Percentiles rank a stretch among this genome's conserved stretches.
Conservation (phyloP, 2,113 vertebrate genomes). For the Amia ocellicauda region DNA sequence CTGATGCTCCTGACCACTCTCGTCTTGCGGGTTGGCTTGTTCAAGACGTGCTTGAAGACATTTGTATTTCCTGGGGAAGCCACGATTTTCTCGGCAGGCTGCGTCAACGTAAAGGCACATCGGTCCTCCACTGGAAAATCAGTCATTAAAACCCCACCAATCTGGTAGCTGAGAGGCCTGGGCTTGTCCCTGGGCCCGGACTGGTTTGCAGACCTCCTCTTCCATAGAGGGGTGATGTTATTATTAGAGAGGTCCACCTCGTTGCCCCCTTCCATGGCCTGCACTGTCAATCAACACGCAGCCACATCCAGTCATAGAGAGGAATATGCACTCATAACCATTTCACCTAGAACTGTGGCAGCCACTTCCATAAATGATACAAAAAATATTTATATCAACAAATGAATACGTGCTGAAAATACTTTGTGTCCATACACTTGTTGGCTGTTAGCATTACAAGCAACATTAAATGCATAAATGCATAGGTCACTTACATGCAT, state of each 20-base stretch:
- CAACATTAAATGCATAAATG: no score
- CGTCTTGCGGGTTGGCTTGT: constrained; percentile 58
- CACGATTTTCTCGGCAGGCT: constrained; percentile 55
- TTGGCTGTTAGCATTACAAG: no score
- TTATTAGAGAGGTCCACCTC: constrained; percentile 71
- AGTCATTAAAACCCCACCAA: constrained; percentile 66
- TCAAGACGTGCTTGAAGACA: constrained; percentile 59
- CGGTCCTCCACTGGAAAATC: constrained; percentile 77
- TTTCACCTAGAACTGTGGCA: constrained; percentile 16
- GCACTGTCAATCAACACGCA: constrained; percentile 4
- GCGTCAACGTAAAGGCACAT: constrained; percentile 50
- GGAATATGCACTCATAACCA: constrained; percentile 26
- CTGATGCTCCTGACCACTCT: constrained; percentile 67
- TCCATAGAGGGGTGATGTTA: constrained; percentile 73
- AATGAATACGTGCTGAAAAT: no score
- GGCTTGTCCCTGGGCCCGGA: constrained; percentile 52
- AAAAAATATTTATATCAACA: no score
- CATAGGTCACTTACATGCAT: no score
- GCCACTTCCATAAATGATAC: constrained; percentile 22
- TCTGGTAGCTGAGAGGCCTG: constrained; percentile 78
- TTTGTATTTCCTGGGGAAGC: constrained; percentile 40
- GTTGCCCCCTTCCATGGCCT: constrained; percentile 74
- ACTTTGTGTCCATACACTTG: no score
- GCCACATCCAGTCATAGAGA: constrained; percentile 3
- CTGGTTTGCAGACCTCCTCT: constrained; percentile 52